phyloP scores from a whole-genome alignment of 2,113 vertebrate genomes.

The Tympanuchus pallidicinctus region DNA sequence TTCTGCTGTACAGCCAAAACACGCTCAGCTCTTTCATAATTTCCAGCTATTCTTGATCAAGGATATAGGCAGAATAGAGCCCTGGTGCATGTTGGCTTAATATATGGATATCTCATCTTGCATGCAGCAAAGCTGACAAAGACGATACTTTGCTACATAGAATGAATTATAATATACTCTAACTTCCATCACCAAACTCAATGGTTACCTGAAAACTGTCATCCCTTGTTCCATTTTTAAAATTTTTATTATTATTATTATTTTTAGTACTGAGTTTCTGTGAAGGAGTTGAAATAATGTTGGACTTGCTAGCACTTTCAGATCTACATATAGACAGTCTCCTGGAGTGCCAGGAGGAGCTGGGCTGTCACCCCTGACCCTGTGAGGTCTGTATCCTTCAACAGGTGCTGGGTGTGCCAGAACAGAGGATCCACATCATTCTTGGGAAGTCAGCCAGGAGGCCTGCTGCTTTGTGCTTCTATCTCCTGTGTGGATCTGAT shows the following conservation, averaged over 20 bases:
- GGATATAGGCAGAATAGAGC: neutral
- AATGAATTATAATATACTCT: neutral
- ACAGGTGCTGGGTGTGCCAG: constrained; percentile 49
- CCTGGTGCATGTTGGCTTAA: neutral
- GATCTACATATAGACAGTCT: neutral
- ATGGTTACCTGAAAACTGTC: neutral
- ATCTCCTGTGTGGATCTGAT: neutral
- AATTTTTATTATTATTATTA: neutral
- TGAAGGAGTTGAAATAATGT: neutral
- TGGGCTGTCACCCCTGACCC: neutral
- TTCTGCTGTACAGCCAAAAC: neutral
- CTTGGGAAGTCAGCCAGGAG: constrained; percentile 21
- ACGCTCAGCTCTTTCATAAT: neutral
- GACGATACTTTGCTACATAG: neutral
- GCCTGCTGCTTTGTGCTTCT: neutral
- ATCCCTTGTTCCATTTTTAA: neutral
- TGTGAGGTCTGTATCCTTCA: constrained; percentile 22
- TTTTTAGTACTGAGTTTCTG: neutral
- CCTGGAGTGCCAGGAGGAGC: neutral
- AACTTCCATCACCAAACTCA: neutral
- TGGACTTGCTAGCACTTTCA: neutral
- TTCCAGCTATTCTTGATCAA: neutral
- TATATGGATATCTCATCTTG: neutral
- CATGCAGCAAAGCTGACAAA: neutral
- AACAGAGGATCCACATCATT: constrained; percentile 11